These are phyloP conservation scores for Apogon talboti DNA, from an alignment of 2,797 vertebrate genomes.

Conservation along the genomic window DNA sequence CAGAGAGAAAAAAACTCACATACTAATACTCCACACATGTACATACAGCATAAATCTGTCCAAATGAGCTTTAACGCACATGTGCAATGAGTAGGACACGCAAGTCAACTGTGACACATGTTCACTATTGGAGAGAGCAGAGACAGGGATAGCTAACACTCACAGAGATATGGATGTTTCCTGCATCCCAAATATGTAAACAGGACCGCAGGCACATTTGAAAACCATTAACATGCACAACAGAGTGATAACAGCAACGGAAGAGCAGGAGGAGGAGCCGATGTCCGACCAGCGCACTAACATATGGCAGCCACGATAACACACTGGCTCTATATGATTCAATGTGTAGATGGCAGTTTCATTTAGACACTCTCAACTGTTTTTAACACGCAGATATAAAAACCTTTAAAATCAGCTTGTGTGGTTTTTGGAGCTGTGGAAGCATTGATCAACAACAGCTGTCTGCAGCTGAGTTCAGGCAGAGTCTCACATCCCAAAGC, in stretches of 20 bases:
- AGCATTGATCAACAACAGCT: conserved; percentile 29
- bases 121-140: conserved; percentile 19
- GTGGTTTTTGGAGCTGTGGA: not conserved
- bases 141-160: not conserved
- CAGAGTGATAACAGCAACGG: not conserved
- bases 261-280: conserved; percentile 2
- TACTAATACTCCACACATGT: conserved; percentile 60
- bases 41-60: conserved; percentile 23
- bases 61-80: conserved; percentile 25
- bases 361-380: not conserved
- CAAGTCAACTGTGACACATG: not conserved
- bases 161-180: conserved; percentile 17
- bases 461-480: conserved; percentile 1
- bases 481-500: not conserved
- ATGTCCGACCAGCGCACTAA: conserved; percentile 17
- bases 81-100: conserved; percentile 10
- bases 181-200: conserved; percentile 33
- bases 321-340: not conserved
- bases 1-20: conserved; percentile 11
- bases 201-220: conserved; percentile 28
- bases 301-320: conserved; percentile 14
- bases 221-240: conserved; percentile 9
- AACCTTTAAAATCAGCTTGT: conserved; percentile 10
- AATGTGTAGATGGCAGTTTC: not conserved
- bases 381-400: not conserved